These are phyloP conservation scores for Acanthoscelides obtectus DNA, from an alignment of 2,888 invertebrate genomes.

Conservation along the genomic window DNA sequence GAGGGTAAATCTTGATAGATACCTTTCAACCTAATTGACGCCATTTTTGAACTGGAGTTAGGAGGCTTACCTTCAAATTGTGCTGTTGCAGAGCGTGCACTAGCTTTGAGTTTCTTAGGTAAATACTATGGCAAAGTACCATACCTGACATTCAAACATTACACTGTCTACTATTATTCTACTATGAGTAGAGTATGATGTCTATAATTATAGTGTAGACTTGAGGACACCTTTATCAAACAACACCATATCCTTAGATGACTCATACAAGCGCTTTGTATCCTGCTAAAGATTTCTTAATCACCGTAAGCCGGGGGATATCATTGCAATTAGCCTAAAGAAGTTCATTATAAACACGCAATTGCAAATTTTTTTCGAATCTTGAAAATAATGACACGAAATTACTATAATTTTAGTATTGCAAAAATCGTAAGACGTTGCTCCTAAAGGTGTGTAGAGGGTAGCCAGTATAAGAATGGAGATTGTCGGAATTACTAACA, in stretches of 20 bases:
- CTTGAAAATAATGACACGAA: background rate
- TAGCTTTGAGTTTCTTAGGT: too few relatives aligned
- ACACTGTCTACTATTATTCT: too few relatives aligned
- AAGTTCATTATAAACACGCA: background rate
- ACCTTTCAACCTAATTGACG: too few relatives aligned
- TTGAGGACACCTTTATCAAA: background rate
- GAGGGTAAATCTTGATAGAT: too few relatives aligned
- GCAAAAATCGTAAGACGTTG: background rate
- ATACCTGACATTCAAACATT: too few relatives aligned
- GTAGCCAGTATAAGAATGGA: background rate
- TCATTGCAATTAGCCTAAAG: background rate
- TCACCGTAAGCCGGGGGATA: background rate
- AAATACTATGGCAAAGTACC: too few relatives aligned
- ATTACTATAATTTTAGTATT: background rate
- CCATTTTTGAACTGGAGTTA: too few relatives aligned
- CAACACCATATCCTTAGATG: background rate
- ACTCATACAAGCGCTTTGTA: background rate
- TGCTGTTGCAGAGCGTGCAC: too few relatives aligned
- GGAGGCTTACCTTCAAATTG: too few relatives aligned
- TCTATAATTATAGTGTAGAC: background rate
- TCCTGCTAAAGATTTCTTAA: background rate
- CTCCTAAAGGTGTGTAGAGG: background rate
- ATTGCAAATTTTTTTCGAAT: background rate
- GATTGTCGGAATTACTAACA: background rate
- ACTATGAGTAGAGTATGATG: too few relatives aligned